A percentile compares a stretch with the other conserved stretches of the same genome.
Conservation (phyloP, 2,113 vertebrate genomes). For the Mirza zaza region DNA sequence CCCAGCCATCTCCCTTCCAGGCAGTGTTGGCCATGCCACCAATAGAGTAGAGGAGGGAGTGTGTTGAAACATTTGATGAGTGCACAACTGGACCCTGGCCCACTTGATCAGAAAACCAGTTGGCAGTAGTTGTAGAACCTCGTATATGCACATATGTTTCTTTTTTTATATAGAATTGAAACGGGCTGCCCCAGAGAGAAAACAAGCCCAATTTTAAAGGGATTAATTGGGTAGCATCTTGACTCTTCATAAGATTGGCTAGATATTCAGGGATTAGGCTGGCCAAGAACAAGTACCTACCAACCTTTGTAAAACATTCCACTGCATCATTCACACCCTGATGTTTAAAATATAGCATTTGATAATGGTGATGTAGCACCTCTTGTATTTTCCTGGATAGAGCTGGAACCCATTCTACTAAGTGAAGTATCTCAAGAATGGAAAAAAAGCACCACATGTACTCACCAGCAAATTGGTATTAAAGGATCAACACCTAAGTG, state of each 20-base stretch:
- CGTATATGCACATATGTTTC: not conserved
- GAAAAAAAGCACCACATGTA: no score
- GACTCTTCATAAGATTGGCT: not conserved
- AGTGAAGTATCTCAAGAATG: no score
- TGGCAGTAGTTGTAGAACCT: not conserved
- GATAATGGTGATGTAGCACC: no score
- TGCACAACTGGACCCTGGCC: not conserved
- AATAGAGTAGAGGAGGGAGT: not conserved
- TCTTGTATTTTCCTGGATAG: no score
- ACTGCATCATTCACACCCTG: not conserved
- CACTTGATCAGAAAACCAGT: not conserved
- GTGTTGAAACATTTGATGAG: not conserved
- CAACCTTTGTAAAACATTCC: not conserved
- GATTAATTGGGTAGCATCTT: not conserved
- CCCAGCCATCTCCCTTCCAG: not conserved
- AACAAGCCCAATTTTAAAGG: not conserved
- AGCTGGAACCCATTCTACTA: no score
- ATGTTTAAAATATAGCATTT: not conserved
- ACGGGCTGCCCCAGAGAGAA: not conserved
- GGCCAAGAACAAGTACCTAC: not conserved
- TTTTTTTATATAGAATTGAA: not conserved
- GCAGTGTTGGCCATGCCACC: not conserved
- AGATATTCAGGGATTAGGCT: not conserved
- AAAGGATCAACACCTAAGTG: no score
- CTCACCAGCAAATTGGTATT: no score